phyloP scores from a whole-genome alignment of 2,113 vertebrate genomes.

The Caranx melampygus region DNA sequence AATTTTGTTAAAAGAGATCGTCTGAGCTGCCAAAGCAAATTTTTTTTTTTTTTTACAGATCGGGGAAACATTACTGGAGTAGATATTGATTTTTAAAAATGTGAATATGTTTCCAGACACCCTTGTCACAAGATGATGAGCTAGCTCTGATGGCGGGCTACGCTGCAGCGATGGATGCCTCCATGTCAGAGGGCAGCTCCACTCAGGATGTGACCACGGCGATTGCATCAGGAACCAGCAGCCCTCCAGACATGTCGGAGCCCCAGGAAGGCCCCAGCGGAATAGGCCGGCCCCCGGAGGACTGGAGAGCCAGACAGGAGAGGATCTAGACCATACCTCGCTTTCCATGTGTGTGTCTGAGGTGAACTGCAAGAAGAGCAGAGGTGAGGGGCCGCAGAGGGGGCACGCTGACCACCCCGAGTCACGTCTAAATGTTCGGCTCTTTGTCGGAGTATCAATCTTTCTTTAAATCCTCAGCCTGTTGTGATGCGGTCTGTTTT shows the following conservation, averaged over 20 bases:
- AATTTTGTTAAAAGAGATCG: neutral
- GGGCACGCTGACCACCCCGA: neutral
- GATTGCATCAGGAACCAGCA: constrained; percentile 46
- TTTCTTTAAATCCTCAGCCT: constrained; percentile 9
- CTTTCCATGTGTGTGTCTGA: constrained; percentile 92
- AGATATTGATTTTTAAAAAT: neutral
- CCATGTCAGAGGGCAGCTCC: constrained; percentile 77
- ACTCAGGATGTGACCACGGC: constrained; percentile 53
- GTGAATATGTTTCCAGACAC: constrained; percentile 68
- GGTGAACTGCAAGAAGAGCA: constrained; percentile 89
- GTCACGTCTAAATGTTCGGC: neutral
- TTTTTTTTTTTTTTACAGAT: neutral
- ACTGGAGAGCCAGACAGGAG: constrained; percentile 83
- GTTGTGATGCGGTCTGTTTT: constrained; percentile 57
- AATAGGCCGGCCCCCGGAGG: constrained; percentile 58
- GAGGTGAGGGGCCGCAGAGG: constrained; percentile 84
- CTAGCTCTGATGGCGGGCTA: constrained; percentile 92
- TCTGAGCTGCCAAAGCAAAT: neutral
- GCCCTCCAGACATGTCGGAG: constrained; percentile 42
- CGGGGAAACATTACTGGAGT: neutral
- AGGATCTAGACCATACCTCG: constrained; percentile 87
- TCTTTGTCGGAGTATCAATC: neutral
- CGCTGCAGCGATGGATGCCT: constrained; percentile 91
- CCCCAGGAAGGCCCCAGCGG: constrained; percentile 72
- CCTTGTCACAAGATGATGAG: constrained; percentile 90